Conservation (phyloP, 2,797 vertebrate species). For the Sebastes paucispinis region DNA sequence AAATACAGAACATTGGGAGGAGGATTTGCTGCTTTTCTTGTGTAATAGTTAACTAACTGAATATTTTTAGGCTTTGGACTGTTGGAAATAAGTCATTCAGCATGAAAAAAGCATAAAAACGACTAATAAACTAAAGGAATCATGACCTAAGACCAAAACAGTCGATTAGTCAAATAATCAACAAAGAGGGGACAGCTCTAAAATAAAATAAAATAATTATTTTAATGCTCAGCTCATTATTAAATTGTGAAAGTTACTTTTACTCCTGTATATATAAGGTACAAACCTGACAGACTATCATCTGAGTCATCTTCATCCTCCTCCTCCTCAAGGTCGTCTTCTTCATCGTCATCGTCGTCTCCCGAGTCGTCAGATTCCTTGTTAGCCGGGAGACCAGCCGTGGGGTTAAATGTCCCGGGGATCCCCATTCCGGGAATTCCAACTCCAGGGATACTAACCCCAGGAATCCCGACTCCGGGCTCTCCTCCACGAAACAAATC, state of each 20-base stretch:
- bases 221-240: not conserved
- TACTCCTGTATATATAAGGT: not conserved
- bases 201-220: not conserved
- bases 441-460: constrained; percentile 76
- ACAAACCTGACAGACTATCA: constrained; percentile 95
- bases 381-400: constrained; percentile 87
- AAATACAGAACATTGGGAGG: not conserved
- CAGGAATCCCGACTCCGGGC: constrained; percentile 79
- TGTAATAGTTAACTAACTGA: not conserved
- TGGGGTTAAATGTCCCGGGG: constrained; percentile 75
- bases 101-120: no score
- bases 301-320: constrained; percentile 91
- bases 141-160: no score
- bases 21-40: not conserved
- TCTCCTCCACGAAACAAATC: constrained; percentile 94
- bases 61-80: not conserved
- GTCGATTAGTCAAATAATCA: no score
- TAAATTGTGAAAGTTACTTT: not conserved
- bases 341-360: constrained; percentile 96
- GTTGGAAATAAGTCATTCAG: not conserved
- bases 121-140: no score
- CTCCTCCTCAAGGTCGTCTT: constrained; percentile 87
- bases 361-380: constrained; percentile 98
- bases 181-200: no score
- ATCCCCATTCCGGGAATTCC: constrained; percentile 78